Percentiles rank a stretch among this genome's conserved stretches.
Conservation (phyloP, 2,113 vertebrate species). For the Planiliza haematocheilus region DNA sequence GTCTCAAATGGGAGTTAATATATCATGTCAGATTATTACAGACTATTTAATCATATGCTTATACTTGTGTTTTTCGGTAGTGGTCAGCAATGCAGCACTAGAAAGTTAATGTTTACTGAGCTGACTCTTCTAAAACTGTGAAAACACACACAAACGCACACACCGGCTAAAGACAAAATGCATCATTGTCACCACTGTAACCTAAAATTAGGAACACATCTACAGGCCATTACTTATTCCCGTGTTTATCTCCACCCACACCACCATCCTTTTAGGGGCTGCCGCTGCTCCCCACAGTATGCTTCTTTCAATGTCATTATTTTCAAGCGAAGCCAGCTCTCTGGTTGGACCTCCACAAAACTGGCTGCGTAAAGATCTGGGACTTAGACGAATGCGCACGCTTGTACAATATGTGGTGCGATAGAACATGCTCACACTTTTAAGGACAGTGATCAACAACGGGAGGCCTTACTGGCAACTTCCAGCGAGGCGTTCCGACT, state of each 20-base stretch:
- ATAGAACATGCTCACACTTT: constrained; percentile 11
- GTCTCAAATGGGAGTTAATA: no score
- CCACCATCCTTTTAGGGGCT: constrained; percentile 5
- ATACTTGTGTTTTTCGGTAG: no score
- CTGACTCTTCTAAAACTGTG: not conserved
- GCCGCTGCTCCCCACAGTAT: constrained; percentile 8
- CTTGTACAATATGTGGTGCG: not conserved
- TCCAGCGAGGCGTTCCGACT: constrained; percentile 96
- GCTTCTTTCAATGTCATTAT: constrained; percentile 46
- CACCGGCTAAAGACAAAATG: not conserved
- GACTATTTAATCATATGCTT: no score
- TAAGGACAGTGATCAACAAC: constrained; percentile 18
- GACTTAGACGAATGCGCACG: constrained; percentile 21
- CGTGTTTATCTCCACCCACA: constrained; percentile 32
- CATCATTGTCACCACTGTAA: not conserved
- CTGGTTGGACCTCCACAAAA: constrained; percentile 37
- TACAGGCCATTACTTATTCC: constrained; percentile 21
- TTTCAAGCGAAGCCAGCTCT: constrained; percentile 46
- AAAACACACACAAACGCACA: not conserved
- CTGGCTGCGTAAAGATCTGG: constrained; percentile 52
- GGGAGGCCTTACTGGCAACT: constrained; percentile 91
- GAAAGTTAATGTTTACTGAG: no score
- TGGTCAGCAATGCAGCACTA: no score
- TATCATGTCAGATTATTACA: no score
- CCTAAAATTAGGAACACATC: constrained; percentile 25